Base-by-base conservation (phyloP, 2,888 invertebrate genomes). In the Mechanitis messenoides region DNA sequence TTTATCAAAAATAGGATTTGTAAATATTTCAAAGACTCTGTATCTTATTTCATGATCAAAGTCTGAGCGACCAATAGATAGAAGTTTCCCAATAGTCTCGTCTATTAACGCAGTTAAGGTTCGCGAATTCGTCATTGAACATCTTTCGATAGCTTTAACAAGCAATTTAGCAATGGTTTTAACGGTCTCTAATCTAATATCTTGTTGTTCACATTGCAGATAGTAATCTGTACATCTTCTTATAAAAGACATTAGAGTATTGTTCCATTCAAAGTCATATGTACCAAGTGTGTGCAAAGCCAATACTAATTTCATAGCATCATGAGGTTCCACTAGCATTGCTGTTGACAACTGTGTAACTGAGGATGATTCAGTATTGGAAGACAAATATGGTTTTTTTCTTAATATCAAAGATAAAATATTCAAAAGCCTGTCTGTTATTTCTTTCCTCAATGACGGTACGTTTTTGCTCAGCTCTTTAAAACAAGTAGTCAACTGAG, bases 51-150 rank as follows among this genome's bases (percentile, higher is more conserved):
- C 97, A 11, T 96, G 93, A 81, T 99, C 98, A 81, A 95, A 94
- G 85, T 99, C 99, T 1, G 98, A 98, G 65, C 99, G 95, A 42
- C 98, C 98, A 1, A 98, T 97, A 31, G 96, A 93, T 2, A 99
- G 90, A 6, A 99, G 90, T 78, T 98, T 96, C 50, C 95, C 94
- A 33, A 99, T 91, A 4, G 99, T 98, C 76, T 96, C 95, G 9
- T 97, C 96, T n/a, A 99, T 96, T 0, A 97, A 95, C 61, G 93
- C 92, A 64, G 95, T 95, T 0, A 98, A 93, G 0, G 97, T 96
- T 69, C 95, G 94, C 1, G 96, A 95, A 64, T 93, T 93, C 65
- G 93, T 92, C 72, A 92, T 92, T 53, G 88, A 81, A 28, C 91
- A 90, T 66, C 91, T 89, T 74, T 94, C 93, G 33, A 98, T 93